Evolutionary conservation across 2,797 vertebrate genomes (phyloP), one percentile per base, ranked within the genome.

Genomic region (Poeciliopsis presidionis): DNA sequence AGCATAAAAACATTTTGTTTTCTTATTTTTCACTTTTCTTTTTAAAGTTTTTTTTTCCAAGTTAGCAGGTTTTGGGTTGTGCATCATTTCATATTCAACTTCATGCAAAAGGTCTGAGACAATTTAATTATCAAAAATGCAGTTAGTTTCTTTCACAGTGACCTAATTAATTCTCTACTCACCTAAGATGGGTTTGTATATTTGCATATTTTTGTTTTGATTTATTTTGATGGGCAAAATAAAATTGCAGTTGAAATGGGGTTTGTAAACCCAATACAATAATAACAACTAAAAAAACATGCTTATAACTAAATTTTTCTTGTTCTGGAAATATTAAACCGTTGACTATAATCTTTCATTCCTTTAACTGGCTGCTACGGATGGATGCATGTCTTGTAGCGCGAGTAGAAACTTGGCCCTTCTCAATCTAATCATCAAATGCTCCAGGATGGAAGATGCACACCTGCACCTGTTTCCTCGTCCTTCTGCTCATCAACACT

Each of bases 391-490:
- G 90, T 81, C 80, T 72, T 88, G 69, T 51, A 70, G 72, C 75
- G 78, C 63, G 0, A 81, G 86, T 83, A 72, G 74, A 49, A 82
- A 89, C 86, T 76, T 0, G 22, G 76, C 30, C 25, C 85, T 79
- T 80, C 80, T 89, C 77, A 7, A 74, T 79, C 84, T 89, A 84
- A 88, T 92, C 89, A 87, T 88, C 89, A 88, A 63, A 74, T 89
- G 80, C 82, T 89, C 78, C 70, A 90, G 85, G 84, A 88, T 89
- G 88, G 88, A 25, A 78, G 74, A 81, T 36, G 61, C 72, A 53
- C 59, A 72, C 80, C 87, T 91, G 89, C 94, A 95, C 94, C 95
- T 95, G 94, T 49, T 77, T 73, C 75, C 67, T 74, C 74, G 70
- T 65, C 72, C 76, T 59, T 88, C 81, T 82, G 73, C 75, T 85